A percentile compares a stretch with the other conserved stretches of the same genome.
Conservation (phyloP, 2,888 invertebrate species). For the Cryptocephalus primarius region DNA sequence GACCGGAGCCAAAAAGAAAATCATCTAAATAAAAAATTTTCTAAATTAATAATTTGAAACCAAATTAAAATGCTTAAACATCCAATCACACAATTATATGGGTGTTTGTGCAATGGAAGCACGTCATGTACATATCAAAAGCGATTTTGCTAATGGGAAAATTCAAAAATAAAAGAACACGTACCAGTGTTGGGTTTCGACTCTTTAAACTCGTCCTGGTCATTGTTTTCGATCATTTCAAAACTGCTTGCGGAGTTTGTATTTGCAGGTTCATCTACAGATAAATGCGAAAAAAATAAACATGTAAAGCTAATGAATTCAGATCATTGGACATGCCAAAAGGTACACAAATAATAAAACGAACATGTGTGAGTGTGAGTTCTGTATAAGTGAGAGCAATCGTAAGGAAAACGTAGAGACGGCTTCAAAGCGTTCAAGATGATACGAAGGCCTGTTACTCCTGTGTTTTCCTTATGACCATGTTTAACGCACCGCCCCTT, state of each 20-base stretch:
- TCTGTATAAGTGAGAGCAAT: background rate
- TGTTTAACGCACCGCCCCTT: background rate
- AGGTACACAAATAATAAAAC: background rate
- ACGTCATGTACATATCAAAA: too few relatives aligned
- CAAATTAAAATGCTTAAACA: too few relatives aligned
- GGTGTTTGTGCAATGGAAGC: too few relatives aligned
- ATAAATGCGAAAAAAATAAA: constrained; percentile 19
- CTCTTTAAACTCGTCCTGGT: constrained; percentile 34
- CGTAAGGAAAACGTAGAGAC: background rate
- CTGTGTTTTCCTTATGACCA: background rate
- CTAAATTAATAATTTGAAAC: constrained; percentile 1
- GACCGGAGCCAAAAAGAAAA: constrained; percentile 8
- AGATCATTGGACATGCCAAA: background rate
- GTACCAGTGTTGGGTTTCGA: constrained; percentile 20
- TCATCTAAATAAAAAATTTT: constrained; percentile 14
- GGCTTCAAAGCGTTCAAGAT: background rate
- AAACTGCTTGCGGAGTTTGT: constrained; percentile 51
- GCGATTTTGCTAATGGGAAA: background rate
- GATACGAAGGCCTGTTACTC: background rate
- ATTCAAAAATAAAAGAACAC: constrained; percentile 7
- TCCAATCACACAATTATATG: too few relatives aligned
- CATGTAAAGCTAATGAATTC: constrained; percentile 13
- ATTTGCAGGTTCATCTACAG: constrained; percentile 40
- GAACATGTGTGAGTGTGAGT: background rate
- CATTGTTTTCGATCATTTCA: constrained; percentile 55